Percentiles rank a stretch among this genome's conserved stretches.
These are phyloP conservation scores for Stomatorhinus walkeri DNA, from an alignment of 2,797 vertebrate species.

Conservation along the genomic window DNA sequence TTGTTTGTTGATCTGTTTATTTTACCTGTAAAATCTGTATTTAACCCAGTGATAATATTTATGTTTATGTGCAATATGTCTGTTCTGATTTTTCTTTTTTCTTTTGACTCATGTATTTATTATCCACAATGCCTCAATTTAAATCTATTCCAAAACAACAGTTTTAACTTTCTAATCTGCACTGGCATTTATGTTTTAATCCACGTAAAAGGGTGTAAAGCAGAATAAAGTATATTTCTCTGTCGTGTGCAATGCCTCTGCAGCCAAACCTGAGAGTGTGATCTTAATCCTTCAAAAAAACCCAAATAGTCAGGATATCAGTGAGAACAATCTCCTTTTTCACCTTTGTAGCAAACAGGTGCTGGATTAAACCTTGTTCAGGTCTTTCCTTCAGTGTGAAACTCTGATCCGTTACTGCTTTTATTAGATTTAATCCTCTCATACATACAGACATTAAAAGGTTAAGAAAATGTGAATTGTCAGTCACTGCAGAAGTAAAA, in stretches of 20 bases:
- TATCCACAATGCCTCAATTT: neutral
- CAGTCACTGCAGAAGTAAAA: slow-evolving; percentile 14
- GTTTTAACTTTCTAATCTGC: neutral
- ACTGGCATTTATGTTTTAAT: neutral
- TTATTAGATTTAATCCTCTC: neutral
- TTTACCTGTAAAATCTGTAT: neutral
- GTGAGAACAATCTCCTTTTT: slow-evolving; percentile 31
- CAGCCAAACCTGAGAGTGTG: slow-evolving; percentile 25
- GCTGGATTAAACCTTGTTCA: slow-evolving; percentile 51
- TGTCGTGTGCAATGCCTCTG: slow-evolving; percentile 23
- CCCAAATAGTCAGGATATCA: slow-evolving; percentile 7
- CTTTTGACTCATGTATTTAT: neutral
- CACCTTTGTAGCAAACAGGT: slow-evolving; percentile 37
- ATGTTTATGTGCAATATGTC: neutral
- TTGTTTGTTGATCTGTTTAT: neutral
- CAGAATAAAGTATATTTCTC: neutral
- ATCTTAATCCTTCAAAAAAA: slow-evolving; percentile 40
- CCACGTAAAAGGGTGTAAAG: neutral
- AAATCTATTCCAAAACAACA: neutral
- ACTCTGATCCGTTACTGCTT: slow-evolving; percentile 19
- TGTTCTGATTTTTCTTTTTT: neutral
- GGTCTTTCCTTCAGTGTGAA: slow-evolving; percentile 41
- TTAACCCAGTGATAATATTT: neutral
- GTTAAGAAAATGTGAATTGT: slow-evolving; percentile 22
- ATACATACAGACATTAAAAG: slow-evolving; percentile 20